These are phyloP conservation scores for Pollimyrus isidori DNA, from an alignment of 2,113 vertebrate species.

Conservation along the genomic window DNA sequence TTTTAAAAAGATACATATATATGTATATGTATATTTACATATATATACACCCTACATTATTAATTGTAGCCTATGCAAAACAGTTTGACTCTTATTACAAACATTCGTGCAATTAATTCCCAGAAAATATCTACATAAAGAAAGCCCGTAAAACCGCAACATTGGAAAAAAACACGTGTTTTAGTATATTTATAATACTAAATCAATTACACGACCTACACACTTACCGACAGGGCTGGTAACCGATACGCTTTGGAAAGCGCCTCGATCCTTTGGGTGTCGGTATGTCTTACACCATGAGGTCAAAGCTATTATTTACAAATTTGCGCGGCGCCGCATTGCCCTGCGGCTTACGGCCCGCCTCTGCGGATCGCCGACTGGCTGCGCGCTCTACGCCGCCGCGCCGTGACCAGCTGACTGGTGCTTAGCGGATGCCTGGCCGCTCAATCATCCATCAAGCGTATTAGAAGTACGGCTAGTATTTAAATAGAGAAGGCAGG, in stretches of 20 bases:
- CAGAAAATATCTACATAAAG: not conserved
- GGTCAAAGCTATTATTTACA: conserved; percentile 14
- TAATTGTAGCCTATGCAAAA: not conserved
- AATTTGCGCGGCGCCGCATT: not conserved
- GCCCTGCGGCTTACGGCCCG: not conserved
- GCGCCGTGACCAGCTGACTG: not conserved
- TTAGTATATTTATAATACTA: not conserved
- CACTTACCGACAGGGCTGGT: not conserved
- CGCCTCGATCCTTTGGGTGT: not conserved
- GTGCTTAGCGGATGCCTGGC: not conserved
- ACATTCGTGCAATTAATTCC: not conserved
- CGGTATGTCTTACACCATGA: not conserved
- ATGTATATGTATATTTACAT: not conserved
- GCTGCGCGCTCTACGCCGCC: not conserved
- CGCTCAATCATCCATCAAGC: not conserved
- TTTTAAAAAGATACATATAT: not conserved
- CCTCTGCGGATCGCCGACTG: not conserved
- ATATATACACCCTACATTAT: not conserved
- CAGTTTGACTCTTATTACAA: not conserved
- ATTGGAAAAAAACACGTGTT: not conserved
- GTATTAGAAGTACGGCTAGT: not conserved
- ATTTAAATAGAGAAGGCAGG: not conserved
- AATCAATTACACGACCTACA: not conserved
- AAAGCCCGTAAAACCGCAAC: not conserved
- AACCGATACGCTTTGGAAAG: too few species aligned